Conservation (phyloP, 1,140 invertebrate genomes). For the Manduca sexta region DNA sequence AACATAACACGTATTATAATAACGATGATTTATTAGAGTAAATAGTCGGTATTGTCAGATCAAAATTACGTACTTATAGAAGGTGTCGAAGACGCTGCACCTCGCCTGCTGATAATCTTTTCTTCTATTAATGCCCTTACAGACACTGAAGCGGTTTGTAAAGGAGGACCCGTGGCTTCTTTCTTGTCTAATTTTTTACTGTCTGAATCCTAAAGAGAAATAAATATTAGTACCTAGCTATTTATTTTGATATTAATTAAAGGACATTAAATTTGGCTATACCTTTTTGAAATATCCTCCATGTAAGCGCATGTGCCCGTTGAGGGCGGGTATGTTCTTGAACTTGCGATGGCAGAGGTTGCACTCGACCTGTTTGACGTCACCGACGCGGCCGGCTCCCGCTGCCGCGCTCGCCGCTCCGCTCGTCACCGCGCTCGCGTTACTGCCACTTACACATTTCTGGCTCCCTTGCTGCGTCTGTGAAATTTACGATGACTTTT, state of each 20-base stretch:
- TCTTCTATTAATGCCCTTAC: constrained; percentile 92
- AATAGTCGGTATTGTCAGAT: not conserved
- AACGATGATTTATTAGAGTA: not conserved
- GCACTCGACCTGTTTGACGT: constrained; percentile 91
- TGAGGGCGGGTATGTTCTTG: constrained; percentile 97
- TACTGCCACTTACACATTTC: constrained; percentile 36
- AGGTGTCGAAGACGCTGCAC: constrained; percentile 37
- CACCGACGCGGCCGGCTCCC: constrained; percentile 19
- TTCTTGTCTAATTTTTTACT: constrained; percentile 90
- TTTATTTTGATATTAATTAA: constrained; percentile 7
- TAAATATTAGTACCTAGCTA: not conserved
- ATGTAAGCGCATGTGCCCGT: constrained; percentile 97
- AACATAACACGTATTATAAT: constrained; percentile 1
- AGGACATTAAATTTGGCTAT: constrained; percentile 6
- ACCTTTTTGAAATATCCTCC: constrained; percentile 96
- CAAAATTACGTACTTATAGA: constrained; percentile 34
- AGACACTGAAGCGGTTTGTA: constrained; percentile 91
- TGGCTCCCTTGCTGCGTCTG: constrained; percentile 53
- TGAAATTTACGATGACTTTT: constrained; percentile 50
- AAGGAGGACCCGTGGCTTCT: constrained; percentile 83
- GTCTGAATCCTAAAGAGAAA: constrained; percentile 81
- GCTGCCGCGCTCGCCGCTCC: constrained; percentile 14
- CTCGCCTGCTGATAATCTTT: constrained; percentile 90
- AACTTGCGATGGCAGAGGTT: constrained; percentile 95
- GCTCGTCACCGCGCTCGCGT: constrained; percentile 26